Evolutionary conservation across 2,113 vertebrate genomes (phyloP).

Genomic region (Scolopax mira): DNA sequence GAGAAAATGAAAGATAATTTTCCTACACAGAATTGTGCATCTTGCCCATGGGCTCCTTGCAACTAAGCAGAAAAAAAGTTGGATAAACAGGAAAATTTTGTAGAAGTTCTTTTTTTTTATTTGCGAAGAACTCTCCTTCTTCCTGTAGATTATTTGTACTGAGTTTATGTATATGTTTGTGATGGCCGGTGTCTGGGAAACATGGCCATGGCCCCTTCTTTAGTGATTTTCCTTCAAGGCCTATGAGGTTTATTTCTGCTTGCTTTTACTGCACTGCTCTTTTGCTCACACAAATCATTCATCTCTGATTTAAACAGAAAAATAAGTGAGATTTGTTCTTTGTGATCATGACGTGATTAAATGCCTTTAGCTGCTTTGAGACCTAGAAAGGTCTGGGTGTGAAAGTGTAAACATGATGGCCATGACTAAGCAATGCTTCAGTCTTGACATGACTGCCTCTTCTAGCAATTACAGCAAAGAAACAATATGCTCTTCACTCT

Average conservation of each 20-base stretch:
- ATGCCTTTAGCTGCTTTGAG: slow-evolving; percentile 38
- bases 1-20: background rate
- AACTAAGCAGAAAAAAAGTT: background rate
- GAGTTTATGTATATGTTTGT: background rate
- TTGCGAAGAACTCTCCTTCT: background rate
- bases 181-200: background rate
- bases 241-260: background rate
- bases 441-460: background rate
- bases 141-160: background rate
- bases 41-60: background rate
- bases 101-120: background rate
- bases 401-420: slow-evolving; percentile 13
- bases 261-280: background rate
- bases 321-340: slow-evolving; percentile 58
- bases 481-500: background rate
- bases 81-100: background rate
- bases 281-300: background rate
- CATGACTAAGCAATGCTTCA: background rate
- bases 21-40: background rate
- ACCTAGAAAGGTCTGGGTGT: background rate
- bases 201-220: background rate
- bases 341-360: slow-evolving; percentile 43
- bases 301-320: slow-evolving; percentile 30
- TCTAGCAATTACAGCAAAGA: background rate
- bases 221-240: background rate